Base-by-base conservation (phyloP, 2,797 vertebrate genomes). In the Ceryle rudis region DNA sequence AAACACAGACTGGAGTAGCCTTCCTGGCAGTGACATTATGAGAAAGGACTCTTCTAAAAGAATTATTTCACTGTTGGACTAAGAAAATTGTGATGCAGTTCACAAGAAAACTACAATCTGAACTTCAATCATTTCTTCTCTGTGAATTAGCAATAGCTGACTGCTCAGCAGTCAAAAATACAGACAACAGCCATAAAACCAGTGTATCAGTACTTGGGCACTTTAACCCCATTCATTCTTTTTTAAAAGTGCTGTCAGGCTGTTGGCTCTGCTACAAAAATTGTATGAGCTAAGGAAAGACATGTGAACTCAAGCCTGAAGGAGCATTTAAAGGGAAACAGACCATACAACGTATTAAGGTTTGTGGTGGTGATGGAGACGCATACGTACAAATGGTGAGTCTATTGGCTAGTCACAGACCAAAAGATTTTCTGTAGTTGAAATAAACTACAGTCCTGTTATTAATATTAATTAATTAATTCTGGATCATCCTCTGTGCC, bases 271-370 rank as follows among this genome's bases (percentile, higher is more conserved):
- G 47, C 61, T 93, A 97, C 93, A 97, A 89, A 86, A 96, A 83
- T 87, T 85, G 73, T 72, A 46, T 96, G 64, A 97, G 67, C 92
- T 97, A 96, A 75, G 80, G 86, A 96, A 90, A 97, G 87, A 96
- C 82, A 90, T 81, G 93, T 96, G 92, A 97, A 97, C 39, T 97
- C 70, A 95, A 97, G 82, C 85, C 66, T 91, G 94, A 92, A 96
- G 81, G 83, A 89, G 55, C 88, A 93, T 96, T 92, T 96, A 95
- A 97, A 96, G 96, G 86, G 82, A 97, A 97, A 85, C 81, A 90
- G 80, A 77, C 85, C 93, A 83, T 51, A 57, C 46, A 94, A 52
- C 96, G 60, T 95, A 94, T 74, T 65, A 84, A 91, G 54, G 58
- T 35, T 90, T 97, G 54, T 85, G 78, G 79, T 93, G 84, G 69